A percentile compares a stretch with the other conserved stretches of the same genome.
Conservation (phyloP, 2,888 invertebrate genomes). For the Eueremaeus valkanovi region DNA sequence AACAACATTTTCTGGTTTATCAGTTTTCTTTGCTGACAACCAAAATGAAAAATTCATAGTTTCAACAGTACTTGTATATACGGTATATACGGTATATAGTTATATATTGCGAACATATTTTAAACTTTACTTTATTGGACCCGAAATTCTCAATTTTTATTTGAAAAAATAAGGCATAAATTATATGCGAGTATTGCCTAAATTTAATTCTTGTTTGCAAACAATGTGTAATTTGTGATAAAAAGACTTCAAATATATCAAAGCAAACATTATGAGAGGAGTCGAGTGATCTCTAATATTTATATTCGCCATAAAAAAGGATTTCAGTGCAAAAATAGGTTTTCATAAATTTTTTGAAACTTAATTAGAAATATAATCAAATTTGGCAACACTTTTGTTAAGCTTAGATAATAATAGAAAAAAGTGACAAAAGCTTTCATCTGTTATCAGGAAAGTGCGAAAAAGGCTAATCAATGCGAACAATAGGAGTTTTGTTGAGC, state of each 20-base stretch:
- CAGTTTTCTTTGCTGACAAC: conserved; percentile 7
- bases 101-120: neutral
- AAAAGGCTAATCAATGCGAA: conserved; percentile 17
- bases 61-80: neutral
- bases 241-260: too few relatives aligned
- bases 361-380: conserved; percentile 24
- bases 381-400: conserved; percentile 22
- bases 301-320: too few relatives aligned
- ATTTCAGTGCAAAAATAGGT: neutral
- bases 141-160: neutral
- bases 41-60: conserved; percentile 7
- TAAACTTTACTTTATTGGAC: neutral
- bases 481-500: conserved; percentile 26
- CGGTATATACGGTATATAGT: neutral
- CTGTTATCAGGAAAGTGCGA: conserved; percentile 16
- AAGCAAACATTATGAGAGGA: too few relatives aligned
- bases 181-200: neutral
- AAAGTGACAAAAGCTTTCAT: conserved; percentile 26
- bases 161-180: neutral
- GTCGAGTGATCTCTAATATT: too few relatives aligned
- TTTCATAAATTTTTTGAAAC: neutral
- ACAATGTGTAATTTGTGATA: neutral
- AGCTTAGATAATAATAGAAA: conserved; percentile 1
- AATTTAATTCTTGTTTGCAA: neutral
- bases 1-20: conserved; percentile 1